phyloP scores from a whole-genome alignment of 2,888 invertebrate species.

The Andrena bucephala region DNA sequence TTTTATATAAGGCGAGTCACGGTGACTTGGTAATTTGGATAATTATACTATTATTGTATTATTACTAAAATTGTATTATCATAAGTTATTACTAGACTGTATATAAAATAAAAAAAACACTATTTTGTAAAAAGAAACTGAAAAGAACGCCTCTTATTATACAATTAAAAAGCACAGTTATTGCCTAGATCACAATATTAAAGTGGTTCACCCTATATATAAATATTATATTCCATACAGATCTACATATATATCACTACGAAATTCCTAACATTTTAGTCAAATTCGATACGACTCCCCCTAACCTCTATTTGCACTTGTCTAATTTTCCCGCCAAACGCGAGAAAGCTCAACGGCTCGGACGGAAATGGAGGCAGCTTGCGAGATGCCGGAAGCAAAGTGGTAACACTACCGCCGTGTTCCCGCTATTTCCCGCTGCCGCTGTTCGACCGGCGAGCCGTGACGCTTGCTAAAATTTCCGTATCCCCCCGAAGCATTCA shows the following conservation, averaged over 20 bases:
- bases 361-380: constrained; percentile 75
- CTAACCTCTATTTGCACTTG: constrained; percentile 39
- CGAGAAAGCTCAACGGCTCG: constrained; percentile 8
- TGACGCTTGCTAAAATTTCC: constrained; percentile 29
- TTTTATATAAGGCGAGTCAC: too few species aligned
- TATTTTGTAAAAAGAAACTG: background rate
- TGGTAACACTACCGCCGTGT: constrained; percentile 47
- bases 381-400: constrained; percentile 75
- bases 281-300: background rate
- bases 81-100: too few species aligned
- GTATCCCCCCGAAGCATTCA: constrained; percentile 37
- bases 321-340: constrained; percentile 30
- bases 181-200: background rate
- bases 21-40: too few species aligned
- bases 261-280: background rate
- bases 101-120: too few species aligned
- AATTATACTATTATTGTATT: too few species aligned
- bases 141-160: background rate
- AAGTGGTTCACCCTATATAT: background rate
- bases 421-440: constrained; percentile 5
- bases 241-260: background rate
- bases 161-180: background rate
- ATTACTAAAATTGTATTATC: too few species aligned
- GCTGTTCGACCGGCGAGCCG: constrained; percentile 20
- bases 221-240: background rate